A percentile compares a stretch with the other conserved stretches of the same genome.
Evolutionary conservation across 2,888 invertebrate genomes (phyloP).

Genomic region (Allolobophora icterica): DNA sequence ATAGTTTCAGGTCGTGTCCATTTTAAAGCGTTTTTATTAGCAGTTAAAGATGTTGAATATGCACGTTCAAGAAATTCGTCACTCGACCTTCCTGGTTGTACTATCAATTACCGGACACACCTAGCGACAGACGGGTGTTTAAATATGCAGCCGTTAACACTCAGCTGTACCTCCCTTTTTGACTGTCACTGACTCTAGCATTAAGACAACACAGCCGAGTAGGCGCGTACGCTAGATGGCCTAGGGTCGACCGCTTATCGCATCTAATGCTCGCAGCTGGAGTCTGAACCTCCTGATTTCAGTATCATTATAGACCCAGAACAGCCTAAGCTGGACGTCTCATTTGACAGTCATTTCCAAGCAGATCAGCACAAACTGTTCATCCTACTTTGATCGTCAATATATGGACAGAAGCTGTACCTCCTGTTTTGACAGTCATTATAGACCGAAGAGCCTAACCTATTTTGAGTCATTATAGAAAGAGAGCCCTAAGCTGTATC

Average conservation of each 20-base stretch:
- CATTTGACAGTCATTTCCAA: background rate
- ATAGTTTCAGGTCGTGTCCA: too few species aligned
- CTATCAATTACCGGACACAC: too few species aligned
- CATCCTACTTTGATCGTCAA: too few species aligned
- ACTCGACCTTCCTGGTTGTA: too few species aligned
- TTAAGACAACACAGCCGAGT: background rate
- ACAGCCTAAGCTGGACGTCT: background rate
- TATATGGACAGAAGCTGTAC: background rate
- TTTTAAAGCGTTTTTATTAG: too few species aligned
- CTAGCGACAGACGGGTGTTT: too few species aligned
- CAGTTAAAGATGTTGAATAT: background rate
- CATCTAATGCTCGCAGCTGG: background rate
- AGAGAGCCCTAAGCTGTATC: background rate
- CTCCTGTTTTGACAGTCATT: background rate
- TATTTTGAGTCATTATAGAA: too few species aligned
- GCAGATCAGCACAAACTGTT: too few species aligned
- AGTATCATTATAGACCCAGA: background rate
- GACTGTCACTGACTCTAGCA: background rate
- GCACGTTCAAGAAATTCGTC: too few species aligned
- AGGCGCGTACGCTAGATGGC: too few species aligned
- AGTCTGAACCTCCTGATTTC: background rate
- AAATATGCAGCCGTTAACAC: too few species aligned
- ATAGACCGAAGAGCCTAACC: background rate
- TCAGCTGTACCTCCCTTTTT: background rate
- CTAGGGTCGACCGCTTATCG: too few species aligned